Evolutionary conservation across 2,888 invertebrate genomes (phyloP).

Genomic region (Tyria jacobaeae): DNA sequence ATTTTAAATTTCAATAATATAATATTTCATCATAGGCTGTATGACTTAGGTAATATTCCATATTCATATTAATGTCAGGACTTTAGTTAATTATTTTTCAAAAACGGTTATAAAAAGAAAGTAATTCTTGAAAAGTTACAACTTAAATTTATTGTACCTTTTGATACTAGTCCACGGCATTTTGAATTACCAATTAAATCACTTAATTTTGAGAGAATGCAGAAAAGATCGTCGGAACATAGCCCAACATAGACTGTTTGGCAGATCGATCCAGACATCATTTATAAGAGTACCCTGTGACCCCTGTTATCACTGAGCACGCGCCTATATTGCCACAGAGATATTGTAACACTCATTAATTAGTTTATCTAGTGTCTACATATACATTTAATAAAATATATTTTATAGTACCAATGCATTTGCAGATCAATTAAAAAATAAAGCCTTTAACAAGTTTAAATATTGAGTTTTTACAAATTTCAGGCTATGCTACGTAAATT

Average conservation of each 20-base stretch:
- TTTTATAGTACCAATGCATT: too few species aligned
- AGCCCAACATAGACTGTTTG: constrained; percentile 65
- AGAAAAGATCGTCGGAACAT: constrained; percentile 78
- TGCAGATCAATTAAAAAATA: neutral
- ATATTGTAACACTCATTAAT: constrained; percentile 52
- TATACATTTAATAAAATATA: neutral
- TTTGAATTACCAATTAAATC: constrained; percentile 58
- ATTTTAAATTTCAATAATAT: constrained; percentile 8
- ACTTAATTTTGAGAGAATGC: constrained; percentile 80
- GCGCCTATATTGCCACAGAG: constrained; percentile 63
- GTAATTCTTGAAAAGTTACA: neutral
- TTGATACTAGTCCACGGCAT: constrained; percentile 85
- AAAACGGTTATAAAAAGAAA: neutral
- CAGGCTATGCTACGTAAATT: neutral
- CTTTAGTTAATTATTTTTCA: neutral
- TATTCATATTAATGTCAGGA: too few species aligned
- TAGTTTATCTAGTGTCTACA: constrained; percentile 12
- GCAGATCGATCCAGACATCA: constrained; percentile 52
- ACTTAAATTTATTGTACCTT: constrained; percentile 63
- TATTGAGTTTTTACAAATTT: neutral
- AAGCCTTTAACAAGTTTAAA: neutral
- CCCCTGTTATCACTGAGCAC: constrained; percentile 79
- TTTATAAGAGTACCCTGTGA: constrained; percentile 78
- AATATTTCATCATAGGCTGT: neutral
- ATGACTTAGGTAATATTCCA: constrained; percentile 4